Percentiles rank a stretch among this genome's conserved stretches.
Evolutionary conservation across 2,113 vertebrate species (phyloP).

Genomic region (Microtus montanus): DNA sequence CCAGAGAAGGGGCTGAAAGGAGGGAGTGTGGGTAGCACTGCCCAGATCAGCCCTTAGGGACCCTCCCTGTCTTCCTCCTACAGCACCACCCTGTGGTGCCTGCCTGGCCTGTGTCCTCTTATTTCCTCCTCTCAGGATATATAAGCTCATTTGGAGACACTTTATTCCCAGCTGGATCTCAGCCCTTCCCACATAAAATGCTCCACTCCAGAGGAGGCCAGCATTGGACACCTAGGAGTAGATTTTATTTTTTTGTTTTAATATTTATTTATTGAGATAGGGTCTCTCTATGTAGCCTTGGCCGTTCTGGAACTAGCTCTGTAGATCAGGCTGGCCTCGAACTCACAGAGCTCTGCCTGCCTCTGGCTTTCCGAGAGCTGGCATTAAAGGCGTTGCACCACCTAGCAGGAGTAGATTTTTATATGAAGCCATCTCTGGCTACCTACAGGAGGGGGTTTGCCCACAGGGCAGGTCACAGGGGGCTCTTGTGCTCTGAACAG

Average conservation of each 20-base stretch:
- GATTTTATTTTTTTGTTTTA: background rate
- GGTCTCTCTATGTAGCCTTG: background rate
- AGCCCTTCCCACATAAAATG: background rate
- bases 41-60: background rate
- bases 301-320: background rate
- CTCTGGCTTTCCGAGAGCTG: background rate
- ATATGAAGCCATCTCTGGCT: background rate
- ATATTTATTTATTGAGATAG: background rate
- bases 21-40: background rate
- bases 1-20: background rate
- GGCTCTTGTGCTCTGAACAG: constrained; percentile 84
- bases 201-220: background rate
- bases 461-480: constrained; percentile 50
- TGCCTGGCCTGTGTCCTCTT: background rate
- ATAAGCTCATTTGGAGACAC: background rate
- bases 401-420: background rate
- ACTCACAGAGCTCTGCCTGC: background rate
- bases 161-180: background rate
- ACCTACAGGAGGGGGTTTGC: background rate
- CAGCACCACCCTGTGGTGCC: background rate
- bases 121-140: background rate
- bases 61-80: background rate
- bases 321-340: background rate
- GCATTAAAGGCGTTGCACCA: background rate
- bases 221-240: background rate